These are phyloP conservation scores for zebrafish (Danio rerio) DNA, from an alignment of 2,113 vertebrate species.

Conservation along the genomic window GRCz12tu NC_133186.1:10138001-10138500, in stretches of 20 bases:
- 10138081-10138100: too few species aligned
- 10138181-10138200: too few species aligned
- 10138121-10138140: too few species aligned
- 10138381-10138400: background rate
- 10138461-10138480: conserved; percentile 17
- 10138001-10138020: too few species aligned
- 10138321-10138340: conserved; percentile 25
- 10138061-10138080: too few species aligned
- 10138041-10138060: too few species aligned
- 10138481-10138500: conserved; percentile 1
- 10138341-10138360: conserved; percentile 42
- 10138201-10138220: too few species aligned
- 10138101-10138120: too few species aligned
- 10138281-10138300: background rate
- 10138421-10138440: conserved; percentile 42
- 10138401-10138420: background rate
- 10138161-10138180: too few species aligned
- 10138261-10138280: background rate
- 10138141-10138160: too few species aligned
- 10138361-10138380: conserved; percentile 21
- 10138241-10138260: background rate
- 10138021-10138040: too few species aligned
- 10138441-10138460: conserved; percentile 26
- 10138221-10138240: background rate
- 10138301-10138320: conserved; percentile 11